Evolutionary conservation across 2,888 invertebrate species (phyloP), one percentile per base, ranked within the genome.

Genomic region (Spilosoma lubricipeda): DNA sequence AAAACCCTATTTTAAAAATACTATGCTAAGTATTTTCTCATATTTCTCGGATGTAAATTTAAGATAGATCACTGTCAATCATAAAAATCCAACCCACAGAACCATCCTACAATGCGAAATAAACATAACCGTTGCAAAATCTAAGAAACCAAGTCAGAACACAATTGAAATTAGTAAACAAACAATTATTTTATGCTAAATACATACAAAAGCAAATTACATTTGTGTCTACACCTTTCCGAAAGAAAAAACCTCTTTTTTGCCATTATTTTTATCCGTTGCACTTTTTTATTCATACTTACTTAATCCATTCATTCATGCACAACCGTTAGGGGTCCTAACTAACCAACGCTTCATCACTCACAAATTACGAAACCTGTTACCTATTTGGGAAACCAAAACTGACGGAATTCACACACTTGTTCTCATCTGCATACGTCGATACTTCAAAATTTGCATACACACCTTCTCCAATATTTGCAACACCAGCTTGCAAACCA

Each of bases 341-440:
- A 76, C 79, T 75, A 72, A 83, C 76, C 75, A 83, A 71, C 71
- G 72, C 77, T 80, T 71, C 72, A 77, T 75, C 59, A 82, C 70
- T 74, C 63, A 82, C 75, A 80, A 77, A 78, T 77, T 64, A 65
- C 59, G 67, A 78, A 85, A 85, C 84, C 85, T 82, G 86, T 82
- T 82, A 75, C 82, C 48, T 67, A 79, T 90, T 90, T 93, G 93
- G 87, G 93, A 93, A 93, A 86, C 76, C 76, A 84, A 81, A 82
- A 80, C 63, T 69, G 79, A 80, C 77, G 76, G 80, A 79, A 91
- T 93, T 93, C 93, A 91, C 93, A 93, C 93, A 93, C 92, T 91
- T 91, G 90, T 87, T 71, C 77, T 82, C 78, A 92, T 93, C 92
- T 91, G 89, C 90, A 93, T 93, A 92, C 73, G 87, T 89, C 91